These are phyloP conservation scores for Bellardia pandia DNA, from an alignment of 2,888 invertebrate genomes.

Conservation along the genomic window DNA sequence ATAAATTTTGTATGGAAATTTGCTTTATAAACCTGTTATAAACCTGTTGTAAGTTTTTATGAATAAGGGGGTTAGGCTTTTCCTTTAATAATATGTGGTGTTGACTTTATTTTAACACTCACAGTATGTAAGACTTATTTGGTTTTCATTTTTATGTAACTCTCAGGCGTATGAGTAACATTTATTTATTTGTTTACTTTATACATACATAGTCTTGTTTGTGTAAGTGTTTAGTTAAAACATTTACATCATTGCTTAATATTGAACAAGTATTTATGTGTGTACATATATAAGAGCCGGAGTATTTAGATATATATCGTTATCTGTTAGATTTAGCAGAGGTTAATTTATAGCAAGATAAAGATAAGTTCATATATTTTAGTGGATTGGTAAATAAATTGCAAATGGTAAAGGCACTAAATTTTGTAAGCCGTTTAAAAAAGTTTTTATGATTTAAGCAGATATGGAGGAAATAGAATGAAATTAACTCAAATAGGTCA, in stretches of 20 bases:
- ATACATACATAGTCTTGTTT: neutral
- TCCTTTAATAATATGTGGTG: too few relatives aligned
- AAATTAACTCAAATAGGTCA: too few relatives aligned
- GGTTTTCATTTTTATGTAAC: neutral
- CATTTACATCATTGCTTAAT: conserved; percentile 63
- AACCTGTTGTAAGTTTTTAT: too few relatives aligned
- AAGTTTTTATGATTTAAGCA: too few relatives aligned
- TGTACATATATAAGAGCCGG: neutral
- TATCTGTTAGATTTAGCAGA: neutral
- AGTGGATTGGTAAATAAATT: neutral
- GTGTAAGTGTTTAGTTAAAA: conserved; percentile 18
- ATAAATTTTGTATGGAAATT: too few relatives aligned
- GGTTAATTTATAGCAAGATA: conserved; percentile 56
- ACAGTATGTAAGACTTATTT: too few relatives aligned
- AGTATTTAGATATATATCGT: neutral
- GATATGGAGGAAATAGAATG: too few relatives aligned
- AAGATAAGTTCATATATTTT: conserved; percentile 43
- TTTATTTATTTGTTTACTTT: conserved; percentile 21
- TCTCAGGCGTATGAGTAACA: conserved; percentile 59
- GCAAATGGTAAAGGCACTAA: neutral
- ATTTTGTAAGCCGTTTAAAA: too few relatives aligned
- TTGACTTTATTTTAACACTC: too few relatives aligned
- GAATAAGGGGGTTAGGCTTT: too few relatives aligned
- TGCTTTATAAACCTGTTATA: too few relatives aligned
- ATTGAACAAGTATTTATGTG: neutral